Evolutionary conservation across 1,140 invertebrate species (phyloP), one percentile per base, ranked within the genome.

Genomic region (Hetaerina americana): DNA sequence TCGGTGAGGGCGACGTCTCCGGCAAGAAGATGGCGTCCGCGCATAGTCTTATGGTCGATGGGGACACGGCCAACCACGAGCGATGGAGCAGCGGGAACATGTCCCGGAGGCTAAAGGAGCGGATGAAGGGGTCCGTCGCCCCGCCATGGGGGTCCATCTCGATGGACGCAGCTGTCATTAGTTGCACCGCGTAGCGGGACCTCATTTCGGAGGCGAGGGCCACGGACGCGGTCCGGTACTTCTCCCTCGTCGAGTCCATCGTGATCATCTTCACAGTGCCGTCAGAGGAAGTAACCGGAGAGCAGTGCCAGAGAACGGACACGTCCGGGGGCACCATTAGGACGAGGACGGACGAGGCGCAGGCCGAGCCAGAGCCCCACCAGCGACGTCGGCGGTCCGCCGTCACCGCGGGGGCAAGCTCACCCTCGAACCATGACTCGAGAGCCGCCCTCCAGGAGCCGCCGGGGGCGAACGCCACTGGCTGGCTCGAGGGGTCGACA

Each of bases 401-500:
- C 71, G 83, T 78, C 0, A 82, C 83, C 0, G 82, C 82, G 0
- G 82, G 81, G 0, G 80, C 82, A 72, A 85, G 85, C 72, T 85
- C 84, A 2, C 79, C 78, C 26, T 81, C 82, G 66, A 85, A 84
- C 84, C 84, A 85, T 12, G 15, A 57, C 10, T 57, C 40, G 15
- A 57, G 22, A 5, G 40, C 15, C 3, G 40, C 10, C 10, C 22
- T 57, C 84, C 84, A 85, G 5, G 81, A 77, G 10, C 84, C 84
- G 3, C 84, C 84, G 0, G 83, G 83, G 0, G 84, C 84, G 72
- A 85, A 85, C 6, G 85, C 80, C 0, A 85, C 84, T 5, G 84
- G 84, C 68, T 85, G 84, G 31, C 79, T 85, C 5, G 84, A 69
- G 83, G 84, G 84, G 76, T 85, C 84, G n/a, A 85, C 84, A 29